Evolutionary conservation across 30 jellyfish, hydroid and myxozoan species (phyloP).

Genomic region (Pseudorhiza aurosa): DNA sequence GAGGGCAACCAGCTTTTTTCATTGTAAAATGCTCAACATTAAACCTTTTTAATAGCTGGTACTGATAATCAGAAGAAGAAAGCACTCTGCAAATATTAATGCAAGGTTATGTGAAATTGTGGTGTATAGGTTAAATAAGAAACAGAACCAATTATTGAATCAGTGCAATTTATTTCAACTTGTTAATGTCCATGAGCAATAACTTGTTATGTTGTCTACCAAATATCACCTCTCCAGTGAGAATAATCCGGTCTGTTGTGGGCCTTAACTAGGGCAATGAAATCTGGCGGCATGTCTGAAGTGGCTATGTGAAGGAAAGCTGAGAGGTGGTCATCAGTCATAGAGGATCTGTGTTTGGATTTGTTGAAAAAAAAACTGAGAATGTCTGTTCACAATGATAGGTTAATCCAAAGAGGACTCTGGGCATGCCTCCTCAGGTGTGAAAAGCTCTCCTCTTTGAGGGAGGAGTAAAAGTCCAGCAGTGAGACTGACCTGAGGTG

Average conservation of each 20-base stretch:
- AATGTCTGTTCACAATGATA: not conserved
- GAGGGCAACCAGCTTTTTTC: no score
- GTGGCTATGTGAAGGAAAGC: not conserved
- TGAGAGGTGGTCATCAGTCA: not conserved
- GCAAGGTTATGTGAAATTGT: not conserved
- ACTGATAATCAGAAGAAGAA: not conserved
- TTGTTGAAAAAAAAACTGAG: no score
- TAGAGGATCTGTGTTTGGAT: constrained; percentile 4
- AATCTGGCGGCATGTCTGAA: not conserved
- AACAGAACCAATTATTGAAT: not conserved
- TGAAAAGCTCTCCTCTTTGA: not conserved
- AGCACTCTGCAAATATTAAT: not conserved
- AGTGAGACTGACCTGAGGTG: constrained; percentile 2
- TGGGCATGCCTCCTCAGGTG: constrained; percentile 1
- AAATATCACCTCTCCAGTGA: not conserved
- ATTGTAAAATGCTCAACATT: no score
- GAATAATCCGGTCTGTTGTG: not conserved
- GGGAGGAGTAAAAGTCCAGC: constrained; percentile 14
- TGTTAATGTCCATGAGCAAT: not conserved
- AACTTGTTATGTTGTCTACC: not conserved
- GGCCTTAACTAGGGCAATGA: not conserved
- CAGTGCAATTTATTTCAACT: not conserved
- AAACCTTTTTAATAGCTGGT: not conserved
- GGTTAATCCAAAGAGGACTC: constrained; percentile 6
- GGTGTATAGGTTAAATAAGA: not conserved